These are phyloP conservation scores for Camponotus fellah DNA, from an alignment of 2,888 invertebrate genomes.

Conservation along the genomic window DNA sequence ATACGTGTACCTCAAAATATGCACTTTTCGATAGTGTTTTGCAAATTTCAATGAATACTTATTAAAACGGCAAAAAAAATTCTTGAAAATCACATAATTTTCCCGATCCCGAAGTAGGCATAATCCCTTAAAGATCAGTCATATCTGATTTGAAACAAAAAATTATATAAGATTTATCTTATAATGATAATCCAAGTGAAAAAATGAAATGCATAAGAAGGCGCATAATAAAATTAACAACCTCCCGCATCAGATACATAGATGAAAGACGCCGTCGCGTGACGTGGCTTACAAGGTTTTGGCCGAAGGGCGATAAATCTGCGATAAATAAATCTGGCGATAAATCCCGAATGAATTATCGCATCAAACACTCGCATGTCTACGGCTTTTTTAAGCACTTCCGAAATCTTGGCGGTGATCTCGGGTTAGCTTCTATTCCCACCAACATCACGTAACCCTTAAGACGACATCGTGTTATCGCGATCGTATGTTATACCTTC, in stretches of 20 bases:
- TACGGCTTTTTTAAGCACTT: constrained; percentile 64
- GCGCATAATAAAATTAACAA: constrained; percentile 66
- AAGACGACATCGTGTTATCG: constrained; percentile 61
- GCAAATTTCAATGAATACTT: no score
- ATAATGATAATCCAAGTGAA: background rate
- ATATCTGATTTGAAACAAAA: background rate
- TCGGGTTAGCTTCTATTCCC: constrained; percentile 60
- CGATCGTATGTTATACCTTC: constrained; percentile 59
- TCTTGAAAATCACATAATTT: no score
- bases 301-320: constrained; percentile 49
- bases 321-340: constrained; percentile 36
- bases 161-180: background rate
- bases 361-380: constrained; percentile 65
- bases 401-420: constrained; percentile 71
- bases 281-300: constrained; percentile 57
- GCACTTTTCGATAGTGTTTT: no score
- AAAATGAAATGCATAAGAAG: constrained; percentile 19
- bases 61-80: no score
- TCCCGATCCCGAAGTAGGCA: no score
- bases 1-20: no score
- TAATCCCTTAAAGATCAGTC: constrained; percentile 8
- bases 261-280: constrained; percentile 60
- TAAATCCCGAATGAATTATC: constrained; percentile 71
- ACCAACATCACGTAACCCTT: constrained; percentile 10
- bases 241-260: constrained; percentile 38